Conservation (phyloP, 2,113 vertebrate genomes). For the Saguinus midas region DNA sequence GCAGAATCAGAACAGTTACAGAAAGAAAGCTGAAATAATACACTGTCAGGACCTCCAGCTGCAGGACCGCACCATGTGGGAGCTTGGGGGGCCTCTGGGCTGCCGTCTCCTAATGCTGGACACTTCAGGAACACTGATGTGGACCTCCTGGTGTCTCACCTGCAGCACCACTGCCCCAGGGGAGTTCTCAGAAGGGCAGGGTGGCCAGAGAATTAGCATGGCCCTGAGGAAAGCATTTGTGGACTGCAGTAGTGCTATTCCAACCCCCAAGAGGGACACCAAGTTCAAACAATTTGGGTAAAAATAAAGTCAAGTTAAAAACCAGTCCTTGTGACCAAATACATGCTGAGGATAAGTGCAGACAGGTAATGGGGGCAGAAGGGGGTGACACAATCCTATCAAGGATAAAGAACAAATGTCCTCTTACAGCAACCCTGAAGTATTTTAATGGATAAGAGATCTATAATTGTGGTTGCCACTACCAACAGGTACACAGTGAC, state of each 20-base stretch:
- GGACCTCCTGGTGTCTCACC: not conserved
- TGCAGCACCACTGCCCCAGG: not conserved
- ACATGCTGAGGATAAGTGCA: slow-evolving; percentile 2
- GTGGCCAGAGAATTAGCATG: not conserved
- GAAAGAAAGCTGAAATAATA: slow-evolving; percentile 86
- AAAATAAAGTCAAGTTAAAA: slow-evolving; percentile 31
- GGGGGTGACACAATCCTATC: not conserved
- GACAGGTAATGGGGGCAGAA: not conserved
- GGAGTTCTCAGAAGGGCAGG: slow-evolving; percentile 2
- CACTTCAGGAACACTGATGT: slow-evolving; percentile 31
- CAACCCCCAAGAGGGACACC: not conserved
- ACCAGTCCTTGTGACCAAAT: not conserved
- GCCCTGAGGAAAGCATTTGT: not conserved
- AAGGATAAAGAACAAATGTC: not conserved
- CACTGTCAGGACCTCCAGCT: slow-evolving; percentile 82
- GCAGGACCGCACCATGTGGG: slow-evolving; percentile 69
- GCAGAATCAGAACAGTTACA: slow-evolving; percentile 86
- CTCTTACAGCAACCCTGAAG: slow-evolving; percentile 42
- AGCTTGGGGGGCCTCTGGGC: slow-evolving; percentile 45
- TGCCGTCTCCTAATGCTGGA: slow-evolving; percentile 48
- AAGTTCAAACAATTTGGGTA: slow-evolving; percentile 32
- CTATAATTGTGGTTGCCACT: slow-evolving; percentile 44
- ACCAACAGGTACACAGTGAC: slow-evolving; percentile 47
- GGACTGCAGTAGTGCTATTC: not conserved
- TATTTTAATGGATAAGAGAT: slow-evolving; percentile 64